Evolutionary conservation across 2,797 vertebrate species (phyloP), one percentile per base, ranked within the genome.

Genomic region (Alauda arvensis): DNA sequence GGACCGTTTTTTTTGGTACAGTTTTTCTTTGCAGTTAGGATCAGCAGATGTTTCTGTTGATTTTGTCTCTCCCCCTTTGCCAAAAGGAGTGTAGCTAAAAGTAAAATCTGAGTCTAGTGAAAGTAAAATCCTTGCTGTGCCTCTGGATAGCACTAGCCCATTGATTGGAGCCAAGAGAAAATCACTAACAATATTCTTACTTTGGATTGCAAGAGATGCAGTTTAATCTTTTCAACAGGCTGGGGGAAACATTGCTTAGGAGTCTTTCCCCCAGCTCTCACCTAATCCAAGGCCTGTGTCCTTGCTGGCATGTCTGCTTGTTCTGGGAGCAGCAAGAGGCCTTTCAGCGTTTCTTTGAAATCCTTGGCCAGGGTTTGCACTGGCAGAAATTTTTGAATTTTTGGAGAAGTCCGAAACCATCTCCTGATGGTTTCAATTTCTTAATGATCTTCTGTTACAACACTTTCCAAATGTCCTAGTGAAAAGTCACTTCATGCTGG

Each of bases 381-480:
- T 94, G 74, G 70, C 92, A 90, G 39, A 80, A 90, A 40, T 8
- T 69, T 83, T 9, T 76, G n/a, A 34, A 49, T 72, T 91, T 92
- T 89, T 89, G 4, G 49, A 83, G 48, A 85, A 75, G 48, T 79
- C 29, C 33, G 0, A 40, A 70, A 69, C 33, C 46, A 60, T 82
- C 26, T 83, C 42, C 39, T 75, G 29, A 65, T 83, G 48, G 48
- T 87, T 94, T 87, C 5, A 4, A 52, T 90, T 92, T 90, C 34
- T 53, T 66, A 71, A 76, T 39, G 20, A 48, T 14, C 39, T 90
- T 77, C 62, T 80, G n/a, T 85, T 85, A 55, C 8, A 48, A 18
- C 29, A 26, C 29, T 77, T 93, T 40, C 53, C 40, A 90, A 75
- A 65, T n/a, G 26, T 79, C 17, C 18, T 40, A 37, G 60, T 21